phyloP scores from a whole-genome alignment of 2,797 vertebrate genomes.

The Anabas testudineus region DNA sequence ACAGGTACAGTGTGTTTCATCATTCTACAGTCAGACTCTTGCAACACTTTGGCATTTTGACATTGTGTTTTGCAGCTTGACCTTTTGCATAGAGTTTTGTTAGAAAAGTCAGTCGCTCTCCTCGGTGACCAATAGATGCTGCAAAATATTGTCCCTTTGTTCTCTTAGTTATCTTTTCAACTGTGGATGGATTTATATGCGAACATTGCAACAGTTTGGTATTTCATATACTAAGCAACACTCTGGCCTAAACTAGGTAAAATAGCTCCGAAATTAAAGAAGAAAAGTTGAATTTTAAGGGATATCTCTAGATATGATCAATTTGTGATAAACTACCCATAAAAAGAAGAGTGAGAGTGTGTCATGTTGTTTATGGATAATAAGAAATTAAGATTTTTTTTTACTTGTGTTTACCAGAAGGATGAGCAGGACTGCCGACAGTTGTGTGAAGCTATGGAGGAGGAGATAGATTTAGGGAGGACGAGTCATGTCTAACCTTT shows the following conservation, averaged over 20 bases:
- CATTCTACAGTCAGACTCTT: slow-evolving; percentile 28
- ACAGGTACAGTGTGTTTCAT: slow-evolving; percentile 28
- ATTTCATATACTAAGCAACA: too few species aligned
- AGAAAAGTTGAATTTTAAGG: too few species aligned
- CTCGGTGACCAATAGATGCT: slow-evolving; percentile 16
- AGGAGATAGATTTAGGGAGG: slow-evolving; percentile 30
- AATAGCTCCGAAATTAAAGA: neutral
- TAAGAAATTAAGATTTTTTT: neutral
- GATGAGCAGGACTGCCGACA: slow-evolving; percentile 37
- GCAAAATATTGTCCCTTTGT: slow-evolving; percentile 1
- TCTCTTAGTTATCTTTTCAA: slow-evolving; percentile 6
- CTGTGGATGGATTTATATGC: neutral
- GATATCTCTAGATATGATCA: too few species aligned
- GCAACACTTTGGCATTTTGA: slow-evolving; percentile 43
- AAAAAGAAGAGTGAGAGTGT: neutral
- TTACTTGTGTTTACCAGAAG: slow-evolving; percentile 21
- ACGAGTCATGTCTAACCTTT: slow-evolving; percentile 64
- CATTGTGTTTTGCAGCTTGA: slow-evolving; percentile 45
- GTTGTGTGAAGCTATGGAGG: slow-evolving; percentile 30
- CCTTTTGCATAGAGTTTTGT: slow-evolving; percentile 29
- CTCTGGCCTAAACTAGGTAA: neutral
- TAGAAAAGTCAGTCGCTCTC: neutral
- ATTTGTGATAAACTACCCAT: neutral
- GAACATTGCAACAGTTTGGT: neutral
- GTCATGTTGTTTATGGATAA: neutral